These are phyloP conservation scores for Todiramphus saurophagus DNA, from an alignment of 2,113 vertebrate genomes.

Conservation along the genomic window DNA sequence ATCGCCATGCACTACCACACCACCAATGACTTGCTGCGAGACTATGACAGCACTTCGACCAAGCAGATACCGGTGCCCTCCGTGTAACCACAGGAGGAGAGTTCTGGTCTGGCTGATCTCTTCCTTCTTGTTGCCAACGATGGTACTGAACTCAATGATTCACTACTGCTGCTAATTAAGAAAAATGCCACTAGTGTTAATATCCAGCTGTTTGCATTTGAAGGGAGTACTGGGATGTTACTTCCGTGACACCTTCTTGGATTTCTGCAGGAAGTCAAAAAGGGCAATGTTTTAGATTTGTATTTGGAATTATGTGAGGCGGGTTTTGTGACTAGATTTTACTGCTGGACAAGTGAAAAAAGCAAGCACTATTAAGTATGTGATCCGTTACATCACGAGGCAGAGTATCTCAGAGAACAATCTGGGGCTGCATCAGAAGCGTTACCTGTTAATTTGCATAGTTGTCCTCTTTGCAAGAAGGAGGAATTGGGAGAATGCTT, in stretches of 20 bases:
- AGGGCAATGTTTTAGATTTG: background rate
- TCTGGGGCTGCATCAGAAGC: background rate
- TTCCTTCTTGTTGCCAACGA: background rate
- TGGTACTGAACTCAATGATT: accelerated
- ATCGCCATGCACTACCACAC: constrained; percentile 89
- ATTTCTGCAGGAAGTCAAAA: background rate
- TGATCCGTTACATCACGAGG: accelerated
- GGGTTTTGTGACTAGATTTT: background rate
- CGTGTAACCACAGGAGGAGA: constrained; percentile 57
- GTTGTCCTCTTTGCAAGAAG: background rate
- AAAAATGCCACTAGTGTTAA: background rate
- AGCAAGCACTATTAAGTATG: accelerated
- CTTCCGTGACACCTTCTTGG: background rate
- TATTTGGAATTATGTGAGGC: background rate
- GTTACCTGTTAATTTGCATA: background rate
- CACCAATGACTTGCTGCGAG: constrained; percentile 78
- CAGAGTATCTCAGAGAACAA: background rate
- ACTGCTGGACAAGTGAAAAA: background rate
- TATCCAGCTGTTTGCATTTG: background rate
- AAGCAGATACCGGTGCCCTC: constrained; percentile 90
- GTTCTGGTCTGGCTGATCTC: background rate
- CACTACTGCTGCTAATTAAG: background rate
- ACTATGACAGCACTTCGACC: constrained; percentile 80
- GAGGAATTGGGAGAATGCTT: background rate
- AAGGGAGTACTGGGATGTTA: background rate